phyloP scores from a whole-genome alignment of 2,888 invertebrate species.

The Autographa pulchrina region DNA sequence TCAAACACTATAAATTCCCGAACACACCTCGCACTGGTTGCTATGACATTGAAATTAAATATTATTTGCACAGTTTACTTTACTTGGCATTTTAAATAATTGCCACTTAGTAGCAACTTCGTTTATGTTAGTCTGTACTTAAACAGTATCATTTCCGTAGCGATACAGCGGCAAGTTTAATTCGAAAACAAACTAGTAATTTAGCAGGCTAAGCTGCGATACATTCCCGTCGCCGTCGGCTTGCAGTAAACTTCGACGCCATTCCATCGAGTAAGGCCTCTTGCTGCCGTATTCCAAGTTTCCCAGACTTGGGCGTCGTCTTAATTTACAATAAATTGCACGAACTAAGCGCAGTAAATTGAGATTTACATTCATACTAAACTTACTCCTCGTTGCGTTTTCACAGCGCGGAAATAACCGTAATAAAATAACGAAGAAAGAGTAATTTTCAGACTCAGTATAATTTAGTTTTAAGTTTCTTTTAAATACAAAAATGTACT shows the following conservation, averaged over 20 bases:
- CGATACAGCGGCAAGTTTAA: conserved; percentile 59
- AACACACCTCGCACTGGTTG: conserved; percentile 65
- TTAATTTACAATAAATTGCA: conserved; percentile 53
- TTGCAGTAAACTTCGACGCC: conserved; percentile 60
- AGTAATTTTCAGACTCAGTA: neutral
- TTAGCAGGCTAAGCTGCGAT: conserved; percentile 53
- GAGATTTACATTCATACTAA: conserved; percentile 37
- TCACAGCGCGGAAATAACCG: neutral
- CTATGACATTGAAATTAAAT: conserved; percentile 60
- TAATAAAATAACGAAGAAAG: neutral
- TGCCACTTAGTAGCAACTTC: neutral
- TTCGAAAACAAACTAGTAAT: conserved; percentile 68
- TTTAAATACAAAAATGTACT: too few species aligned
- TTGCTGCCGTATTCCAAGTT: conserved; percentile 51
- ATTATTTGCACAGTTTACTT: conserved; percentile 21
- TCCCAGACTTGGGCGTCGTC: conserved; percentile 41
- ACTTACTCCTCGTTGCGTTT: conserved; percentile 29
- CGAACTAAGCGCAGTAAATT: conserved; percentile 50
- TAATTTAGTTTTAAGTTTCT: too few species aligned
- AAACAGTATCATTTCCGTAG: conserved; percentile 38
- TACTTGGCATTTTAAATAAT: neutral
- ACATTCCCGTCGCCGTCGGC: conserved; percentile 41
- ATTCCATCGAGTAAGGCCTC: conserved; percentile 56
- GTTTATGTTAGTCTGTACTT: conserved; percentile 21
- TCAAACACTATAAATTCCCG: conserved; percentile 72